phyloP scores from a whole-genome alignment of 2,888 invertebrate species.

The Autographa gamma region DNA sequence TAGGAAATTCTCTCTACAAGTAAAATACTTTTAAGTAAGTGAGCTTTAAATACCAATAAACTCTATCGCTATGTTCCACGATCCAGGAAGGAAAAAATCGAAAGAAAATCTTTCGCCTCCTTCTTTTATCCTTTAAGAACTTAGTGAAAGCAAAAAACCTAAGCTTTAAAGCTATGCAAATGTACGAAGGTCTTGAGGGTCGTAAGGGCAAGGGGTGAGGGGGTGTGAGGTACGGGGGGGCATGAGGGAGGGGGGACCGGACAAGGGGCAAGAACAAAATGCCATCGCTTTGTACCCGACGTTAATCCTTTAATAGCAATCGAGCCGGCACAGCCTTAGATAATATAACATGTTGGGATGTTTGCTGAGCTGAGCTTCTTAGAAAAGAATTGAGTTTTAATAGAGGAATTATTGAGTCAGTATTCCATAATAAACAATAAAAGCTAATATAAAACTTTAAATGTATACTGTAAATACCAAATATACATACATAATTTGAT shows the following conservation, averaged over 20 bases:
- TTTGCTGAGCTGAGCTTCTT: constrained; percentile 28
- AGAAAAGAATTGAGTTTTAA: constrained; percentile 8
- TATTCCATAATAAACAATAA: not conserved
- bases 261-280: constrained; percentile 86
- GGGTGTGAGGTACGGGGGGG: constrained; percentile 53
- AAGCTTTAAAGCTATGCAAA: constrained; percentile 87
- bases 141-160: constrained; percentile 80
- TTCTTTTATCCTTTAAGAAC: constrained; percentile 84
- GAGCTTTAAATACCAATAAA: constrained; percentile 1
- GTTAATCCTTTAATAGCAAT: constrained; percentile 88
- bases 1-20: not conserved
- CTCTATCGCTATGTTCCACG: constrained; percentile 21
- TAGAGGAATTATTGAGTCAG: not conserved
- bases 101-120: constrained; percentile 63
- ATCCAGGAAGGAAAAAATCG: constrained; percentile 54
- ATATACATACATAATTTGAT: too few species aligned
- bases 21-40: not conserved
- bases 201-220: constrained; percentile 52
- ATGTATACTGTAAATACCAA: too few species aligned
- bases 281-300: constrained; percentile 84
- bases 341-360: constrained; percentile 50
- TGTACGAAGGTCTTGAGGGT: constrained; percentile 86
- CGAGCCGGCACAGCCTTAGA: constrained; percentile 66
- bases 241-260: constrained; percentile 67
- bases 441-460: too few species aligned